Conservation (phyloP, 2,797 vertebrate species). For the Sebastes taczanowskii region DNA sequence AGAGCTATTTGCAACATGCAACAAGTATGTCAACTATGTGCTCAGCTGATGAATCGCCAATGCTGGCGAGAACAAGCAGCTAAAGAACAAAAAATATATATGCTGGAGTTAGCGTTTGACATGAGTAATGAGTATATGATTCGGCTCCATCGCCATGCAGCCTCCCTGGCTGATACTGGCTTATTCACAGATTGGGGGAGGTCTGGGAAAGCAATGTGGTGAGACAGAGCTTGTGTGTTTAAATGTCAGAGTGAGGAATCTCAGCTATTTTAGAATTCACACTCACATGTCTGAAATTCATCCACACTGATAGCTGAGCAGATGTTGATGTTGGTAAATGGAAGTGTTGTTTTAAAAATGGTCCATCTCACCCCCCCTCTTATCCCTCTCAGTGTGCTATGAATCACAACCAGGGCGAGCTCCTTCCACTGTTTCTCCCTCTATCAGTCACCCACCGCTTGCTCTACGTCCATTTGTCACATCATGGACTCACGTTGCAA, state of each 20-base stretch:
- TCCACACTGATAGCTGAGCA: slow-evolving; percentile 5
- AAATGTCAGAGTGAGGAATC: slow-evolving; percentile 20
- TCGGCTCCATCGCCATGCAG: background rate
- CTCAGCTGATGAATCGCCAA: background rate
- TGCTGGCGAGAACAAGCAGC: background rate
- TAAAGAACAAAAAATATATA: background rate
- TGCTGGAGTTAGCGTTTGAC: background rate
- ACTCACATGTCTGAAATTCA: slow-evolving; percentile 15
- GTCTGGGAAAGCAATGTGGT: background rate
- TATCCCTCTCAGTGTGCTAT: slow-evolving; percentile 12
- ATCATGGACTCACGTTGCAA: slow-evolving; percentile 25
- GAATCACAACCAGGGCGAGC: slow-evolving; percentile 33
- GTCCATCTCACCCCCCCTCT: background rate
- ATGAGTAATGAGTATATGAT: background rate
- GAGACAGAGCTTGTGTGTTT: background rate
- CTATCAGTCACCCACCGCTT: slow-evolving; percentile 35
- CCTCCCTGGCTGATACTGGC: background rate
- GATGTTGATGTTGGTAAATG: slow-evolving; percentile 40
- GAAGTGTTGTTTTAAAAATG: slow-evolving; percentile 37
- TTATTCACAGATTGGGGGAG: background rate
- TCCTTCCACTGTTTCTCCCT: slow-evolving; percentile 20
- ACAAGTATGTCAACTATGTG: background rate
- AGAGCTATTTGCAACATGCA: background rate
- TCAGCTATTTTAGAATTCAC: slow-evolving; percentile 31
- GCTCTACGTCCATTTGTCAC: slow-evolving; percentile 45